Evolutionary conservation across 1,140 invertebrate genomes (phyloP), one percentile per base, ranked within the genome.

Genomic region (Drosophila busckii): DNA sequence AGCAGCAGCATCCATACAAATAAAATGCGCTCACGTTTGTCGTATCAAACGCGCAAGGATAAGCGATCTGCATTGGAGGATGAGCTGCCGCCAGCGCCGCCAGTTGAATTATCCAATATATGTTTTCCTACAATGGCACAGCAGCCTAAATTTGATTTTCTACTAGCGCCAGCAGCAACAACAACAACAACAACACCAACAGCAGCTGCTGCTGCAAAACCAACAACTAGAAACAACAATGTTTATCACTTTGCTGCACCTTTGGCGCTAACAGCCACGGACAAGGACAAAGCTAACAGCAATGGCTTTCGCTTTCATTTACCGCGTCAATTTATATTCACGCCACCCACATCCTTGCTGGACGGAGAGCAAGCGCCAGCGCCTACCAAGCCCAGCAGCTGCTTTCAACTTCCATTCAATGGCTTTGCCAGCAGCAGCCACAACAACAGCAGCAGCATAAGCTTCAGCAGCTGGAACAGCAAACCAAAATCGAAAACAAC

Each of bases 101-200:
- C 88, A 8, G 85, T 92, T 1, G 90, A 91, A 63, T 84, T 93
- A 34, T 91, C 91, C 0, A 89, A 89, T 37, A 89, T 91, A 48
- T 84, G 88, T 26, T 87, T 93, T 45, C 90, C 91, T n/a, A 90
- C 91, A 25, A 90, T 90, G 37, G 89, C 88, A 25, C 75, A 46
- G n/a, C 66, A 91, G 34, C 91, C 91, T 0, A 91, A 88, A 52
- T 91, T 92, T 54, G 90, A 92, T 48, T 46, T 80, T 13, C n/a
- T 53, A 1, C 59, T 80, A 8, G 31, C 29, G 12, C 61, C 67
- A 6, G 19, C 44, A 0, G 9, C 29, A 13, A 19, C 25, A 2
- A 16, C 38, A 32, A 19, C 35, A 7, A 3, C 37, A 31, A 8
- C 37, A 19, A 2, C 23, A 48, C 2, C 5, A 15, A 7, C 23